phyloP scores from a whole-genome alignment of 2,797 vertebrate species.

The Octomys mimax region DNA sequence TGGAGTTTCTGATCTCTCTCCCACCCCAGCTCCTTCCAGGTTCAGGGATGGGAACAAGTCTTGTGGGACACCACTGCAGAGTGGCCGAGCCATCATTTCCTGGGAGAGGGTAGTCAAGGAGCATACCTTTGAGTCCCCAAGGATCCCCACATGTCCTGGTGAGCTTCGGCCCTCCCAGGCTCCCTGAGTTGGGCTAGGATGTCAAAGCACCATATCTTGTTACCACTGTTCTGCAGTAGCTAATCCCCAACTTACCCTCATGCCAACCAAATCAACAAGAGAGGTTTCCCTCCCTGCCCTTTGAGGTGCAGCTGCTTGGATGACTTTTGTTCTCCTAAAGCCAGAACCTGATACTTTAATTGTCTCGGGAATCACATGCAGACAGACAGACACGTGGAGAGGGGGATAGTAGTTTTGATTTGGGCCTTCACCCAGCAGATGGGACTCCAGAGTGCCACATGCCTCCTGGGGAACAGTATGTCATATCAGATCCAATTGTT shows the following conservation, averaged over 20 bases:
- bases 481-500: background rate
- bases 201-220: conserved; percentile 82
- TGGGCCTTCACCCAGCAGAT: conserved; percentile 31
- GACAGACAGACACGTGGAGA: background rate
- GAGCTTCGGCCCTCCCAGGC: conserved; percentile 61
- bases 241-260: background rate
- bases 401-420: background rate
- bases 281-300: conserved; percentile 47
- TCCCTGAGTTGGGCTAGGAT: conserved; percentile 66
- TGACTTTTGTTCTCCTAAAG: conserved; percentile 74
- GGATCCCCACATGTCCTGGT: background rate
- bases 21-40: background rate
- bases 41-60: background rate
- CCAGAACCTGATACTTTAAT: conserved; percentile 56
- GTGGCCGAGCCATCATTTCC: background rate
- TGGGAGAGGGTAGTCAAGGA: background rate
- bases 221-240: conserved; percentile 72
- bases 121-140: background rate
- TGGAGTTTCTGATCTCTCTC: background rate
- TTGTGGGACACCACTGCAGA: background rate
- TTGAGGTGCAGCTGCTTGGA: conserved; percentile 81
- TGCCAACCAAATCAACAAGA: conserved; percentile 55
- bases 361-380: conserved; percentile 61
- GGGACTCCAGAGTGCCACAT: background rate
- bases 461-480: background rate